phyloP scores from a whole-genome alignment of 2,888 invertebrate species.

The Dyspetes luteomarginatus region DNA sequence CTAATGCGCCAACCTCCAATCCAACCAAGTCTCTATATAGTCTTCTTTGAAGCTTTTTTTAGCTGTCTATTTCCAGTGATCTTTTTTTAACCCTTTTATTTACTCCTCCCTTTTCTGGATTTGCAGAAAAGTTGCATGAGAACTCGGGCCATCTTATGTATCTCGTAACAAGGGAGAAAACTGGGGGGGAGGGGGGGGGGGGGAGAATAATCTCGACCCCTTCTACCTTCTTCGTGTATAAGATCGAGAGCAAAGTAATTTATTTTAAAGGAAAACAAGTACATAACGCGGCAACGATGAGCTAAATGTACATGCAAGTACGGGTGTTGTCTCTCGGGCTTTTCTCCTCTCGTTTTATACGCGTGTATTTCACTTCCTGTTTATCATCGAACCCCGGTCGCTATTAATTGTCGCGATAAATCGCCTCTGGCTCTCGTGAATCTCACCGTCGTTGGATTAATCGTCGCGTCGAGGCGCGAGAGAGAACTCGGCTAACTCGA shows the following conservation, averaged over 20 bases:
- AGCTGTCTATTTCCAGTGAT: neutral
- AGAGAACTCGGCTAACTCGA: slow-evolving; percentile 10
- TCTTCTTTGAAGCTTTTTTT: neutral
- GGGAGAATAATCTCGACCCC: neutral
- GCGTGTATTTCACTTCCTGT: slow-evolving; percentile 68
- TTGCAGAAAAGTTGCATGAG: too few species aligned
- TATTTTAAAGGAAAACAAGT: slow-evolving; percentile 50
- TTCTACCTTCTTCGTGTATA: slow-evolving; percentile 18
- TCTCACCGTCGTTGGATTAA: slow-evolving; percentile 68
- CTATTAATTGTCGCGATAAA: slow-evolving; percentile 78
- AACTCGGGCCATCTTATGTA: too few species aligned
- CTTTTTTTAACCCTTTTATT: too few species aligned
- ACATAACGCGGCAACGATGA: slow-evolving; percentile 51
- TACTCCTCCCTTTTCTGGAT: too few species aligned
- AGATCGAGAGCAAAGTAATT: slow-evolving; percentile 49
- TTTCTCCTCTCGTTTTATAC: neutral
- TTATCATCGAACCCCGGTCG: slow-evolving; percentile 72
- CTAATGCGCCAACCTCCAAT: slow-evolving; percentile 76
- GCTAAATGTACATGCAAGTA: slow-evolving; percentile 28
- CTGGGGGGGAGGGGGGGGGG: too few species aligned
- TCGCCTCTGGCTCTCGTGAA: slow-evolving; percentile 66
- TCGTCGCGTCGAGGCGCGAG: slow-evolving; percentile 53
- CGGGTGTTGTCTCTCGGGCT: slow-evolving; percentile 56
- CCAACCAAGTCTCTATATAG: slow-evolving; percentile 38
- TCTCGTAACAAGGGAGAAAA: too few species aligned